A percentile compares a stretch with the other conserved stretches of the same genome.
Evolutionary conservation across 1,140 invertebrate genomes (phyloP).

Genomic region (Odontomachus brunneus): DNA sequence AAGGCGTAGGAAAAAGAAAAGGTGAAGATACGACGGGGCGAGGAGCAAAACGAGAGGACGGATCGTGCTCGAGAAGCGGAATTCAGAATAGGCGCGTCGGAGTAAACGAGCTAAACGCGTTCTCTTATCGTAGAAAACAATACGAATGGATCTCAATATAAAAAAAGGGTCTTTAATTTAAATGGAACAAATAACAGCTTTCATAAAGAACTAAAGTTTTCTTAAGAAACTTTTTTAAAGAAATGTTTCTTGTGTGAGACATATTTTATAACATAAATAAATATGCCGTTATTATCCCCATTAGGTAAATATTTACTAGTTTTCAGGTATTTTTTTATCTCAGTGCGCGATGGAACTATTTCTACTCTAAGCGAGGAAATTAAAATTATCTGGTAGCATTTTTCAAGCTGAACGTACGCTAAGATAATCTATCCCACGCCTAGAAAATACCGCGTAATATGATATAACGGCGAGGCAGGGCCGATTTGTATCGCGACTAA

Average conservation of each 20-base stretch:
- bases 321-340: too few relatives aligned
- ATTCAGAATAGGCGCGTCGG: not conserved
- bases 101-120: not conserved
- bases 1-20: constrained; percentile 6
- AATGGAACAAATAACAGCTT: too few relatives aligned
- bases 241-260: too few relatives aligned
- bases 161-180: not conserved
- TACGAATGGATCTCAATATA: not conserved
- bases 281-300: too few relatives aligned
- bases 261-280: too few relatives aligned
- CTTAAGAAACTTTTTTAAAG: too few relatives aligned
- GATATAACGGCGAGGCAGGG: not conserved
- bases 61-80: constrained; percentile 26
- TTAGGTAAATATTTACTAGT: too few relatives aligned
- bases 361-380: not conserved
- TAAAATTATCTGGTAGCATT: constrained; percentile 1
- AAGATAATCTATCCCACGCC: not conserved
- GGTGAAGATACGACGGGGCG: not conserved
- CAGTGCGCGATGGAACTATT: too few relatives aligned
- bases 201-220: too few relatives aligned
- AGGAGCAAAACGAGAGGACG: constrained; percentile 17
- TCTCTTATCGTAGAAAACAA: constrained; percentile 1
- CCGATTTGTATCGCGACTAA: constrained; percentile 29
- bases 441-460: not conserved
- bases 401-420: not conserved